Base-by-base conservation (phyloP, 2,797 vertebrate species). In the Spondyliosoma cantharus region DNA sequence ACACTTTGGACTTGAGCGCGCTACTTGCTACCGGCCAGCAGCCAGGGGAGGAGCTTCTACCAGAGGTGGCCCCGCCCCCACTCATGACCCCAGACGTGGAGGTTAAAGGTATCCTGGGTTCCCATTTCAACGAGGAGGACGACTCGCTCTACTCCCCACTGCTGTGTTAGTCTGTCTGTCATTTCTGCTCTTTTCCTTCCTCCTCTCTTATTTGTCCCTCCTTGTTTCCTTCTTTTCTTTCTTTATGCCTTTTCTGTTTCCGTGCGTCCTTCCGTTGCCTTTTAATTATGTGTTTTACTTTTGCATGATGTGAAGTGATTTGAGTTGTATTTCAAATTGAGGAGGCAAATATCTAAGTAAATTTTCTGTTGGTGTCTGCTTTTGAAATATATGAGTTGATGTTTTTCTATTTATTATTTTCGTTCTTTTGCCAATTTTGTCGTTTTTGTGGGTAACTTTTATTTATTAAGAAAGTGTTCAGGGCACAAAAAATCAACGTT, bases 51-150 rank as follows among this genome's bases (percentile, higher is more conserved):
- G 98, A 98, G 92, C 97, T 99, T 89, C 96, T 99, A 83, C 98
- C 98, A 66, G 98, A 99, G 93, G 97, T 99, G 73, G 97, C 98
- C 56, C 98, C 97, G 15, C 97, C 98, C 81, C 96, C 98, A 82
- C 96, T 99, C 86, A 97, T 99, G 96, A 99, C 98, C 91, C 97
- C 98, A 91, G 98, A 99, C 42, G 94, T 95, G 94, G 98, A 99
- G 96, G 97, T 98, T 96, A 99, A 98, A 99, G 97, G 98, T 99
- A 99, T 97, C 97, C 97, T 98, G 97, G 98, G 98, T 97, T 99
- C 94, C 97, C 97, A 98, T 94, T 96, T 97, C 97, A 98, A 97
- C 96, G 98, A 99, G 93, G 98, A 99, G 94, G 98, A 99, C 96
- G 97, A 99, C 97, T 99, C 98, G 78, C 98, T 98, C 97, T 99